Conservation (phyloP, 2,888 invertebrate species). For the Mystacides longicornis region DNA sequence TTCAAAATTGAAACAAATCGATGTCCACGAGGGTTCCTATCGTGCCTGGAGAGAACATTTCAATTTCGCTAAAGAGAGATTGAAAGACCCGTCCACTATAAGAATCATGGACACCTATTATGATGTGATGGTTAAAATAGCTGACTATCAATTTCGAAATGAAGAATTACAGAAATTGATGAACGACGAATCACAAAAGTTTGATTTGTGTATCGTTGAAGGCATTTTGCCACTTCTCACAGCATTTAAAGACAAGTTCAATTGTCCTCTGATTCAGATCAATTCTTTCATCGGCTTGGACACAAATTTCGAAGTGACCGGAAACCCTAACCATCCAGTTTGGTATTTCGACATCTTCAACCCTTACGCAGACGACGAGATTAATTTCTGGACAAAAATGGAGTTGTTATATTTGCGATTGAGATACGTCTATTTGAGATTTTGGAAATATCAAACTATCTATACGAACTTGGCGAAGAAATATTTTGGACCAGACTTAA, state of each 20-base stretch:
- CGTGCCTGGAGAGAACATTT: constrained; percentile 26
- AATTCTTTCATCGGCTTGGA: constrained; percentile 44
- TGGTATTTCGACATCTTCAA: constrained; percentile 46
- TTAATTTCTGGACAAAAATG: constrained; percentile 36
- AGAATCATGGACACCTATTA: constrained; percentile 6
- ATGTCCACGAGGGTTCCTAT: constrained; percentile 34
- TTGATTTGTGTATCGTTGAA: constrained; percentile 52
- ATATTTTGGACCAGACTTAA: constrained; percentile 29
- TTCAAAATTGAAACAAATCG: constrained; percentile 33
- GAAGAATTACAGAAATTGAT: constrained; percentile 29
- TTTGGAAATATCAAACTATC: constrained; percentile 20
- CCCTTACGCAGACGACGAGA: constrained; percentile 35
- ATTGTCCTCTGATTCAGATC: constrained; percentile 47
- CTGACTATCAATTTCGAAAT: constrained; percentile 28
- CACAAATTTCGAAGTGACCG: constrained; percentile 45
- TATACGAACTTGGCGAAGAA: constrained; percentile 25
- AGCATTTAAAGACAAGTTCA: constrained; percentile 47
- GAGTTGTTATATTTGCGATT: background rate
- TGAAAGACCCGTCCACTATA: constrained; percentile 1
- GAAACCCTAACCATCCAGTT: constrained; percentile 46
- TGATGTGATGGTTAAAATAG: constrained; percentile 13
- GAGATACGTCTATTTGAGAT: constrained; percentile 38
- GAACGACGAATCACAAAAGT: constrained; percentile 38
- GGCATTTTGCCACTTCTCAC: constrained; percentile 44
- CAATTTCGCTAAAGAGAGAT: constrained; percentile 15